phyloP scores from a whole-genome alignment of 92 coral and sea anemone genomes.

The Siderastrea siderea region DNA sequence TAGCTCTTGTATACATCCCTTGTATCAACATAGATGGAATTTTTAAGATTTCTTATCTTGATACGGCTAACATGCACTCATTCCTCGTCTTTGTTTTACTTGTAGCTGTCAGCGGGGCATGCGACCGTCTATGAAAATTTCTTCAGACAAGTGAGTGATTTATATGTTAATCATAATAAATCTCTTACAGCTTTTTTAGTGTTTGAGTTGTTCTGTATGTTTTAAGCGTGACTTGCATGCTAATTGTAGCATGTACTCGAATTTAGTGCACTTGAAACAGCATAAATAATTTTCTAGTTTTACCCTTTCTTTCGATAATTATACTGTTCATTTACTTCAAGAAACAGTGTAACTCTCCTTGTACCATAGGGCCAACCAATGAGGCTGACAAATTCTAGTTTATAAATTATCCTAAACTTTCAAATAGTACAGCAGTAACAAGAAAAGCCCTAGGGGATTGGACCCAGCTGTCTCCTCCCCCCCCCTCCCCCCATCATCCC shows the following conservation, averaged over 20 bases:
- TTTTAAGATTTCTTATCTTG: constrained; percentile 32
- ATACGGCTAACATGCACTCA: not conserved
- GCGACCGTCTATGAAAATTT: constrained; percentile 90
- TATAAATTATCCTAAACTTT: too few relatives aligned
- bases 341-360: too few relatives aligned
- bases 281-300: not conserved
- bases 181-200: not conserved
- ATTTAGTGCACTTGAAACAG: not conserved
- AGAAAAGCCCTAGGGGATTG: too few relatives aligned
- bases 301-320: not conserved
- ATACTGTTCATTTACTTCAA: not conserved
- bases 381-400: too few relatives aligned
- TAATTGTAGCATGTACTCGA: not conserved
- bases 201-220: not conserved
- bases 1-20: not conserved
- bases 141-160: constrained; percentile 89
- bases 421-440: too few relatives aligned
- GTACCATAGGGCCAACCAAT: too few relatives aligned
- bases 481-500: too few relatives aligned
- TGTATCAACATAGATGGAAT: constrained; percentile 18
- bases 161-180: not conserved
- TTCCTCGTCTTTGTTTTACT: constrained; percentile 1
- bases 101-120: constrained; percentile 98
- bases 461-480: too few relatives aligned
- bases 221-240: not conserved